phyloP scores from a whole-genome alignment of 2,888 invertebrate genomes.

The Nebria salina region DNA sequence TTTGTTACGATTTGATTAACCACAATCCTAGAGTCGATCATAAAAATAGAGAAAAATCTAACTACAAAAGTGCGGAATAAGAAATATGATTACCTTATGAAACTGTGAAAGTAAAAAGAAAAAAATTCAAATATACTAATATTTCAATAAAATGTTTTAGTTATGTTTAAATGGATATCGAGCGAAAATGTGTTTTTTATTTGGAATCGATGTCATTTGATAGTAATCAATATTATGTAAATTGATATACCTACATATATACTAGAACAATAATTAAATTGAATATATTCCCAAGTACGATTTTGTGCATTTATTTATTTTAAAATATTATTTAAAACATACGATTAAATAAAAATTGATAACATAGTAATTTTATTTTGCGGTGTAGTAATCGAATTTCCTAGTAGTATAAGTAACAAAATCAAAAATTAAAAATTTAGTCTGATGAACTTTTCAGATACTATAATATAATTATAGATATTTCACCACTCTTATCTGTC shows the following conservation, averaged over 20 bases:
- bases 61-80: slow-evolving; percentile 41
- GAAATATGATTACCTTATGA: slow-evolving; percentile 44
- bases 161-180: background rate
- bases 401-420: background rate
- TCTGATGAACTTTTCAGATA: background rate
- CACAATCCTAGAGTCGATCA: slow-evolving; percentile 25
- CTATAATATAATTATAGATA: background rate
- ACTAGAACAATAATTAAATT: background rate
- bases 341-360: background rate
- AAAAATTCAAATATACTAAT: slow-evolving; percentile 21
- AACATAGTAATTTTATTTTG: background rate
- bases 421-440: background rate
- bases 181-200: background rate
- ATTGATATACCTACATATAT: background rate
- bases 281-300: background rate
- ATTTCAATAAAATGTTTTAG: background rate
- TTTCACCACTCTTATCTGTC: background rate
- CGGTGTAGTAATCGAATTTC: background rate
- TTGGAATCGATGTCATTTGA: background rate
- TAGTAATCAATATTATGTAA: background rate
- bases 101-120: slow-evolving; percentile 46
- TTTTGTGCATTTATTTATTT: background rate
- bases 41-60: slow-evolving; percentile 19
- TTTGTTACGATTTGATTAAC: background rate
- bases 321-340: no score